Percentiles rank a stretch among this genome's conserved stretches.
Conservation (phyloP, 2,797 vertebrate genomes). For the Enoplosus armatus region DNA sequence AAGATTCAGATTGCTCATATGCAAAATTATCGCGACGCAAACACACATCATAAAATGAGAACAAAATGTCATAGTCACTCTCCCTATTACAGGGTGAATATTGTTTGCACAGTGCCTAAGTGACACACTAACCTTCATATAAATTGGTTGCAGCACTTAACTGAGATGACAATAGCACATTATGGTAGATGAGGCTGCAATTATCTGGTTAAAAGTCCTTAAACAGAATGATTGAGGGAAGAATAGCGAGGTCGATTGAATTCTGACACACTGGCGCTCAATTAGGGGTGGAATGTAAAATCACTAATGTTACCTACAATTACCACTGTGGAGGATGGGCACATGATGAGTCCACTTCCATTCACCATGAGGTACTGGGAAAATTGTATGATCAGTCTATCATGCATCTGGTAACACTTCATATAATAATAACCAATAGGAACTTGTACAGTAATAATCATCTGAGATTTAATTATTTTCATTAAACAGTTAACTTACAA, state of each 20-base stretch:
- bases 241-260: conserved; percentile 64
- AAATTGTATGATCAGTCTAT: neutral
- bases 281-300: conserved; percentile 52
- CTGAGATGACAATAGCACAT: conserved; percentile 68
- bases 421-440: neutral
- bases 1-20: conserved; percentile 40
- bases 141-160: conserved; percentile 66
- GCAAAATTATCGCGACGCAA: conserved; percentile 37
- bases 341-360: neutral
- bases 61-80: conserved; percentile 49
- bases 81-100: conserved; percentile 45
- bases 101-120: conserved; percentile 53
- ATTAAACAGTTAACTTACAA: neutral
- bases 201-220: conserved; percentile 68
- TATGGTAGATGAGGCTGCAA: conserved; percentile 56
- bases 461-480: neutral
- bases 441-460: neutral
- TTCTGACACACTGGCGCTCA: conserved; percentile 57
- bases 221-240: conserved; percentile 49
- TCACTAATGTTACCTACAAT: conserved; percentile 52
- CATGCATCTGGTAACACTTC: neutral
- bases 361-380: conserved; percentile 2
- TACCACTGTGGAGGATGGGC: conserved; percentile 10
- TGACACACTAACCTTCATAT: conserved; percentile 59
- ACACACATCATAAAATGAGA: conserved; percentile 39